Conservation (phyloP, 2,797 vertebrate genomes). For the Trachops cirrhosus region DNA sequence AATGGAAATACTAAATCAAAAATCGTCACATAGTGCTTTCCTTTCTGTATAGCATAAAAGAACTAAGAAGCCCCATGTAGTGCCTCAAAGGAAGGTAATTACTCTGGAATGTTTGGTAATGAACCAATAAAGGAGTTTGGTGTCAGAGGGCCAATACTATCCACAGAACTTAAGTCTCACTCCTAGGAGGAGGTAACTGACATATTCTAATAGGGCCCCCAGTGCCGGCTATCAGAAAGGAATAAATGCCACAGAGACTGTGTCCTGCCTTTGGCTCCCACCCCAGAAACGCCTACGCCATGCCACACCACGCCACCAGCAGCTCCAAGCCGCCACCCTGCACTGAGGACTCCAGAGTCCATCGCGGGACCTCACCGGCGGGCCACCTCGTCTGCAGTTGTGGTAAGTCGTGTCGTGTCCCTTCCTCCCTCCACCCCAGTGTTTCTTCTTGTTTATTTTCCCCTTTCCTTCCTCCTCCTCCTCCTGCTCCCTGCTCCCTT, state of each 20-base stretch:
- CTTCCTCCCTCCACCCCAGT: constrained; percentile 55
- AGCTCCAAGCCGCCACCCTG: neutral
- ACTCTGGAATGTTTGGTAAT: neutral
- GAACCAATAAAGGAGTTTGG: neutral
- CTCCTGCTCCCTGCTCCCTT: neutral
- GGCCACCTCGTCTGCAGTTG: constrained; percentile 73
- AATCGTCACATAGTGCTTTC: neutral
- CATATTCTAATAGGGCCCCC: neutral
- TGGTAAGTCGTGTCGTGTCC: constrained; percentile 76
- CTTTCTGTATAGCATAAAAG: neutral
- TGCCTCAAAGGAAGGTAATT: constrained; percentile 22
- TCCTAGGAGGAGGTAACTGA: neutral
- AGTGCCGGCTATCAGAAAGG: neutral
- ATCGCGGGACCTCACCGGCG: constrained; percentile 65
- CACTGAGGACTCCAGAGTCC: constrained; percentile 67
- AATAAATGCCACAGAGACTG: constrained; percentile 67
- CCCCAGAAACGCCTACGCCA: constrained; percentile 49
- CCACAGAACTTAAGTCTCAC: neutral
- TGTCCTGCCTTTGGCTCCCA: constrained; percentile 65
- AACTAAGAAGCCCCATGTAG: neutral
- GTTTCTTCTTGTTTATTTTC: constrained; percentile 66
- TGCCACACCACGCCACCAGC: constrained; percentile 34
- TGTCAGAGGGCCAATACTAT: neutral
- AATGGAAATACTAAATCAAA: neutral
- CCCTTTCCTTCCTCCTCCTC: neutral